phyloP scores from a whole-genome alignment of 1,140 invertebrate genomes.

The Lepidurus packardi region DNA sequence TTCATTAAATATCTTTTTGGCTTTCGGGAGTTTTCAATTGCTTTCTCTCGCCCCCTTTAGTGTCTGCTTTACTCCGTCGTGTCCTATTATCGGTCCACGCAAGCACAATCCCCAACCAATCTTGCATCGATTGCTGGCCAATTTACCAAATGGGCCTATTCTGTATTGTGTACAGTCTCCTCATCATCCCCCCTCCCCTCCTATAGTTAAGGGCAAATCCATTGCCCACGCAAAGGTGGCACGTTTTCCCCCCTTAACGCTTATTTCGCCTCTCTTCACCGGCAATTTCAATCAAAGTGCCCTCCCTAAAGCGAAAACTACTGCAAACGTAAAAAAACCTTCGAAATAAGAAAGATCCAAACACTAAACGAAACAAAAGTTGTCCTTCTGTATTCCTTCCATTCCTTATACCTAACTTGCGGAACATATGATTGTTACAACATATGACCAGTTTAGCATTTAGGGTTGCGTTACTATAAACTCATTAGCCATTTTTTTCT shows the following conservation, averaged over 20 bases:
- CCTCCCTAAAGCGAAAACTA: background rate
- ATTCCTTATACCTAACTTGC: background rate
- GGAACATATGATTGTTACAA: background rate
- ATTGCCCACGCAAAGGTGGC: background rate
- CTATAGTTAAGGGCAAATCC: background rate
- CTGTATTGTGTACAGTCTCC: background rate
- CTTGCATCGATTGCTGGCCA: conserved; percentile 13
- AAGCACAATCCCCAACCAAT: background rate
- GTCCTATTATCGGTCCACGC: background rate
- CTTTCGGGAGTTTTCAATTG: background rate
- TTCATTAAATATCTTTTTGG: too few species aligned
- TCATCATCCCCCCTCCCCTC: background rate
- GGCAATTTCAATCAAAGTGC: conserved; percentile 15
- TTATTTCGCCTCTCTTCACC: conserved; percentile 1
- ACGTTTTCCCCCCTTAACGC: background rate
- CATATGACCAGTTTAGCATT: background rate
- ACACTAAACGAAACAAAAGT: background rate
- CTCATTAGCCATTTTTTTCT: background rate
- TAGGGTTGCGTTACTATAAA: background rate
- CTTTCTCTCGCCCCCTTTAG: background rate
- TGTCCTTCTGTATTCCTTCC: background rate
- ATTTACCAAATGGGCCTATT: conserved; percentile 18
- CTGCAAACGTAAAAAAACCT: background rate
- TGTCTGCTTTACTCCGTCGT: background rate
- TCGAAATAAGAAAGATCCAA: background rate